Evolutionary conservation across 2,797 vertebrate species (phyloP).

Genomic region (Clarias pachynema): DNA sequence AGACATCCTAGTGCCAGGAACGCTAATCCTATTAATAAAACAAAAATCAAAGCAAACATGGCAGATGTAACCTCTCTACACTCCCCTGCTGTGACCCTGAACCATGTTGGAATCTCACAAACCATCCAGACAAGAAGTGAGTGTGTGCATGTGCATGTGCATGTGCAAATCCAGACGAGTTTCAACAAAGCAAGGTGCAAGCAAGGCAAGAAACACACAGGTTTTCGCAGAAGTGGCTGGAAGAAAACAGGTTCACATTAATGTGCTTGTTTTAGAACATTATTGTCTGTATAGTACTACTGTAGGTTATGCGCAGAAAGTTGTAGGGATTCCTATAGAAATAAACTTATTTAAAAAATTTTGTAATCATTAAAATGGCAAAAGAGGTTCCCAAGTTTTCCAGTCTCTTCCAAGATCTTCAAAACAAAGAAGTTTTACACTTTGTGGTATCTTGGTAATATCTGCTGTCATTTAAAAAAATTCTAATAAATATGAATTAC

Average conservation of each 20-base stretch:
- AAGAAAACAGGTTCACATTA: background rate
- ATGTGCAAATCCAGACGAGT: constrained; percentile 17
- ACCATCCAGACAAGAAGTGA: constrained; percentile 49
- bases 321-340: too few relatives aligned
- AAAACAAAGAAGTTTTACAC: background rate
- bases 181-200: constrained; percentile 53
- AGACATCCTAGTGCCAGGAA: constrained; percentile 52
- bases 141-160: constrained; percentile 50
- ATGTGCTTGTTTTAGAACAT: background rate
- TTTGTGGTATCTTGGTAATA: background rate
- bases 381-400: background rate
- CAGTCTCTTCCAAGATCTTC: background rate
- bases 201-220: constrained; percentile 51
- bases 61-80: constrained; percentile 49
- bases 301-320: background rate
- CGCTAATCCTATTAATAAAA: constrained; percentile 72
- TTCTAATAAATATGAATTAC: too few relatives aligned
- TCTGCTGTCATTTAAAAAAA: background rate
- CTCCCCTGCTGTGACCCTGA: constrained; percentile 35
- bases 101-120: constrained; percentile 50
- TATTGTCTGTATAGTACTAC: background rate
- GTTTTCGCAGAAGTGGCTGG: background rate
- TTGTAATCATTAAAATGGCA: background rate
- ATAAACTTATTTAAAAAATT: background rate
- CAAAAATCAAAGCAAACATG: constrained; percentile 67